Evolutionary conservation across 2,888 invertebrate genomes (phyloP).

Genomic region (Tetramorium bicarinatum): DNA sequence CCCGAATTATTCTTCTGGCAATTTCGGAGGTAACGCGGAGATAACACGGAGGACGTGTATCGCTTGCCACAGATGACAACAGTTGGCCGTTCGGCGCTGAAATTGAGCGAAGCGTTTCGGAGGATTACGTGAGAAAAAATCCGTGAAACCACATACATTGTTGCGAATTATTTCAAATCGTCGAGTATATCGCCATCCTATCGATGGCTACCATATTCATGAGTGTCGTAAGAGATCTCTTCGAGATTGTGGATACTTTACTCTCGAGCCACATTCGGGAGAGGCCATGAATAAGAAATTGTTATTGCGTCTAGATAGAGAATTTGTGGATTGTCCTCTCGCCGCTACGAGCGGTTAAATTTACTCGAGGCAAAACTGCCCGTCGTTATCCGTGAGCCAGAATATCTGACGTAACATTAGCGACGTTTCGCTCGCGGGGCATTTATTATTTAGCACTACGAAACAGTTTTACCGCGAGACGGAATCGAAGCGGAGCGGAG

Average conservation of each 20-base stretch:
- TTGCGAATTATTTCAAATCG: background rate
- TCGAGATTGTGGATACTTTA: background rate
- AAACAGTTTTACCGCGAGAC: slow-evolving; percentile 38
- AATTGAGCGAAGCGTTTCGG: background rate
- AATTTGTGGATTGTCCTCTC: background rate
- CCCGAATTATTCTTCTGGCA: slow-evolving; percentile 33
- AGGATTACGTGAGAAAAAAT: background rate
- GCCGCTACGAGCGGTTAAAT: slow-evolving; percentile 14
- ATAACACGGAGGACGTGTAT: background rate
- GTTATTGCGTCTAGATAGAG: background rate
- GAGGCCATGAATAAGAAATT: background rate
- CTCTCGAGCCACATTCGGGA: background rate
- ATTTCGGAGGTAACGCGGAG: slow-evolving; percentile 7
- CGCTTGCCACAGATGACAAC: slow-evolving; percentile 26
- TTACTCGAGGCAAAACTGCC: slow-evolving; percentile 25
- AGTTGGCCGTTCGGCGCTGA: background rate
- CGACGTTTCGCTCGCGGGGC: slow-evolving; percentile 37
- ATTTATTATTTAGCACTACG: slow-evolving; percentile 51
- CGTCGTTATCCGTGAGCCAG: slow-evolving; percentile 17
- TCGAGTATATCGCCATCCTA: background rate
- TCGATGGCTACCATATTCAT: background rate
- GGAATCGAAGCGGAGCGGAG: slow-evolving; percentile 61
- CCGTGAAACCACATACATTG: no score
- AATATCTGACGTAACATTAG: slow-evolving; percentile 49
- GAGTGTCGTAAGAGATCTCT: background rate